Evolutionary conservation across 2,113 vertebrate species (phyloP).

Genomic region (Cyprinodon brontotheroides): DNA sequence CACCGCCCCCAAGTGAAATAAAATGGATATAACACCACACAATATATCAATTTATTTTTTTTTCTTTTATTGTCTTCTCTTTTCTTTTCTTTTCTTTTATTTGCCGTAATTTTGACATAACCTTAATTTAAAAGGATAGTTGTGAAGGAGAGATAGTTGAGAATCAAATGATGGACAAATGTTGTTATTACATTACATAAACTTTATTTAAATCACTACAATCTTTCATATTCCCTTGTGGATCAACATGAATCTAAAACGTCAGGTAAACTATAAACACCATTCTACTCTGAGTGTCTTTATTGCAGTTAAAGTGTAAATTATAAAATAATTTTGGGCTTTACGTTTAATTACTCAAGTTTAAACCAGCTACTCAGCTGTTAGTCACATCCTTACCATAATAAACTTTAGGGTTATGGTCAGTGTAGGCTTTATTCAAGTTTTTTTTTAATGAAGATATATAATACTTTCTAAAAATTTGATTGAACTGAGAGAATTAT

Average conservation of each 20-base stretch:
- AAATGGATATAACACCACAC: not conserved
- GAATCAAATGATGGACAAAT: not conserved
- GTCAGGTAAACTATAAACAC: not conserved
- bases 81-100: not conserved
- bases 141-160: not conserved
- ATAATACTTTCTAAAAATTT: not conserved
- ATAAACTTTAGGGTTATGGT: not conserved
- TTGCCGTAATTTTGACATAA: not conserved
- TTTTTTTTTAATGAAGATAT: not conserved
- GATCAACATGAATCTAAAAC: not conserved
- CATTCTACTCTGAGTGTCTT: not conserved
- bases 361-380: not conserved
- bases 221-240: not conserved
- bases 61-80: not conserved
- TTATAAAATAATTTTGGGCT: not conserved
- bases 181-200: too few species aligned
- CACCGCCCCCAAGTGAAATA: constrained; percentile 58
- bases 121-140: not conserved
- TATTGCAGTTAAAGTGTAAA: not conserved
- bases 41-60: not conserved
- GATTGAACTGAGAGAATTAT: too few species aligned
- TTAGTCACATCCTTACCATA: not conserved
- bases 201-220: not conserved
- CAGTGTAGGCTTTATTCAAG: not conserved
- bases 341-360: not conserved